phyloP scores from a whole-genome alignment of 2,888 invertebrate species.

The Sicus ferrugineus region DNA sequence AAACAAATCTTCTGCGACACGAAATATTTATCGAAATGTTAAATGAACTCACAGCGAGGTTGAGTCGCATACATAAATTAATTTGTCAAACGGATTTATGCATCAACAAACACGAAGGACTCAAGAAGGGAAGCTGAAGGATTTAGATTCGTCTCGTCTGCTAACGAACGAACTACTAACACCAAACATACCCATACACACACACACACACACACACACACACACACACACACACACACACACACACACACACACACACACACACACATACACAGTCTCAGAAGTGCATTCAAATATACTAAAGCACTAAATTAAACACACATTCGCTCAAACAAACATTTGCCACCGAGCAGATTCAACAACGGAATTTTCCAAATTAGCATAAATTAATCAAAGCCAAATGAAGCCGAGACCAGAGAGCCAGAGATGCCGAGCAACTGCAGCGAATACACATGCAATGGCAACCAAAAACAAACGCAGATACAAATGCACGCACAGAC shows the following conservation, averaged over 20 bases:
- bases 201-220: no score
- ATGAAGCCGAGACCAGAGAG: slow-evolving; percentile 47
- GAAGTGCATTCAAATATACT: slow-evolving; percentile 17
- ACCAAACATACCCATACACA: not conserved
- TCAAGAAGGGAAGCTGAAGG: not conserved
- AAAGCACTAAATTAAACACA: slow-evolving; percentile 29
- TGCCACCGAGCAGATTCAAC: slow-evolving; percentile 34
- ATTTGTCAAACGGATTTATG: slow-evolving; percentile 28
- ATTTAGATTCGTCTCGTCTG: no score
- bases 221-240: not conserved
- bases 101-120: slow-evolving; percentile 2
- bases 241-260: not conserved
- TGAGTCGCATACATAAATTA: slow-evolving; percentile 22
- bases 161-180: no score
- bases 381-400: slow-evolving; percentile 54
- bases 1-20: not conserved
- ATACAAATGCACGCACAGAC: not conserved
- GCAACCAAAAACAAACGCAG: slow-evolving; percentile 8
- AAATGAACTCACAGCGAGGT: slow-evolving; percentile 12
- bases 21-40: slow-evolving; percentile 14
- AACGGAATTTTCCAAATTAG: slow-evolving; percentile 51
- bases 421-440: slow-evolving; percentile 5
- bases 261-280: not conserved
- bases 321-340: slow-evolving; percentile 25
- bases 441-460: not conserved